Evolutionary conservation across 2,113 vertebrate genomes (phyloP), one percentile per base, ranked within the genome.

Genomic region (Callionymus lyra): DNA sequence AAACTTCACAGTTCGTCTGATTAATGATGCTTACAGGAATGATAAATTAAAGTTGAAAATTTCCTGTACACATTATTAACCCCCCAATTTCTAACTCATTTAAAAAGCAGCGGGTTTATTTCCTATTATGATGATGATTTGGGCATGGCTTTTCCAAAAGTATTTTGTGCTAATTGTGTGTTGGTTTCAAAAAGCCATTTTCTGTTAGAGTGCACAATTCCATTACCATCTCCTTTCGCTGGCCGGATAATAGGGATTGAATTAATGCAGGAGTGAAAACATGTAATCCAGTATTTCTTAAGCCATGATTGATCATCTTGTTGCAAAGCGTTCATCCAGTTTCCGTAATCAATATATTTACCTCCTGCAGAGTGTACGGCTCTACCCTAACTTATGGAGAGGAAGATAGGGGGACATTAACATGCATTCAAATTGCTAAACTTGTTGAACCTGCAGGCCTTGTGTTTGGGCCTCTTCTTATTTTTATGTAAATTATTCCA

Each of bases 141-240:
- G 79, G 84, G 79, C 81, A 81, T 77, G 86, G 83, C 85, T 81
- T 75, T 63, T 82, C 87, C 21, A 34, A 82, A 88, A 89, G 85
- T 85, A 82, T 84, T 88, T 63, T 85, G 65, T 85, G 84, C 80
- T 95, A 93, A 96, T 95, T 94, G 90, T 90, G 82, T 87, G 82
- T 65, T 88, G 87, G 86, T 87, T 87, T 87, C 86, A 89, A 92
- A 82, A 96, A 97, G 89, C 90, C 90, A 94, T 96, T 98, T 98
- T 98, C 92, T 97, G 90, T 97, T 92, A 97, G 89, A 93, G 90
- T 94, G 93, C 93, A 94, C 93, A 95, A 96, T 94, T 92, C 91
- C 92, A 97, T 97, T 98, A 94, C 77, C 85, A 85, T 68, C 85
- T 85, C 76, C 74, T 85, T n/a, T 86, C 88, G 70, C 87, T 85